These are phyloP conservation scores for Cyrtonyx montezumae DNA, from an alignment of 2,113 vertebrate species.

Conservation along the genomic window DNA sequence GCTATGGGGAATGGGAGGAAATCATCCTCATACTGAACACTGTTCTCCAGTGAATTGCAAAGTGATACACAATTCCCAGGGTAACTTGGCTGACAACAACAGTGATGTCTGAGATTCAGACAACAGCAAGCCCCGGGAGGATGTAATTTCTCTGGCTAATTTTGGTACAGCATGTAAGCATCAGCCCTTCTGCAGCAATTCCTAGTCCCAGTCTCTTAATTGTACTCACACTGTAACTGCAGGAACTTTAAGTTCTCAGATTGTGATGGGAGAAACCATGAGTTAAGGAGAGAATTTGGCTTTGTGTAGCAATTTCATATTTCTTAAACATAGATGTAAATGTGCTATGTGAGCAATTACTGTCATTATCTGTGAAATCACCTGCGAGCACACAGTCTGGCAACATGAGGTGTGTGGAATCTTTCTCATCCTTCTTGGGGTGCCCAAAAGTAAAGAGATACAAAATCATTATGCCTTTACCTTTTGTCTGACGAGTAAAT, in stretches of 20 bases:
- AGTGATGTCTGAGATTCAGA: neutral
- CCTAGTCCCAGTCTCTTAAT: neutral
- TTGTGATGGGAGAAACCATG: neutral
- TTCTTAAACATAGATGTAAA: neutral
- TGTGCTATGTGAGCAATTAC: neutral
- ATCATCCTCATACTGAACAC: neutral
- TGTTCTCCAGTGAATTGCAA: neutral
- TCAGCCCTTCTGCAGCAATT: neutral
- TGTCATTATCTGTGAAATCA: constrained; percentile 15
- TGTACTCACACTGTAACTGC: neutral
- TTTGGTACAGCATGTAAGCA: neutral
- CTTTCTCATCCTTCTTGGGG: constrained; percentile 3
- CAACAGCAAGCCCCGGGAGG: neutral
- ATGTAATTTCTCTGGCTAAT: neutral
- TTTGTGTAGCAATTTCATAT: neutral
- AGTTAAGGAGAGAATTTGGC: neutral
- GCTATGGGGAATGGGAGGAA: neutral
- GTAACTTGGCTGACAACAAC: neutral
- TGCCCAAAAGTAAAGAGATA: neutral
- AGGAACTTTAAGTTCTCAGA: neutral
- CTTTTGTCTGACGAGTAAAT: neutral
- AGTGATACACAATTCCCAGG: neutral
- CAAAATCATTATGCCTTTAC: neutral
- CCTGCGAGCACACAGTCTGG: neutral
- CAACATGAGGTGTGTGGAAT: neutral